These are phyloP conservation scores for Zootermopsis nevadensis DNA, from an alignment of 2,888 invertebrate genomes.

Conservation along the genomic window DNA sequence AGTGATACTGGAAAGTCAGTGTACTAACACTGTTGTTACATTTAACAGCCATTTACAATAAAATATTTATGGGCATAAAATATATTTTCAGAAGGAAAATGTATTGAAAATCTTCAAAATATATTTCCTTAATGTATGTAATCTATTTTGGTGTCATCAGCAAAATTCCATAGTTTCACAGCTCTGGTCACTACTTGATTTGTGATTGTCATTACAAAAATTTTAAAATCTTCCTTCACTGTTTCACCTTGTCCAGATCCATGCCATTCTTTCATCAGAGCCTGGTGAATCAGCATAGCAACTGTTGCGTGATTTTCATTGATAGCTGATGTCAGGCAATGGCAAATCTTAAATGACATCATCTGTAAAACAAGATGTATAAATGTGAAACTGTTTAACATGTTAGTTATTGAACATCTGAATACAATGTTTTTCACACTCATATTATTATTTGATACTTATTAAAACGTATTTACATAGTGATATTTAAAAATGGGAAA, in stretches of 20 bases:
- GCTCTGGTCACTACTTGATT: conserved; percentile 33
- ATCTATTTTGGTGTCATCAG: conserved; percentile 47
- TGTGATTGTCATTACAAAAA: conserved; percentile 46
- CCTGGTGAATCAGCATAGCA: background rate
- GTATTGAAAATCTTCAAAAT: conserved; percentile 44
- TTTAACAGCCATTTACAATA: conserved; percentile 41
- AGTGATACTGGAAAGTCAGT: background rate
- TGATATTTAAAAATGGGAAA: no score
- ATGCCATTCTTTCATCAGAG: background rate
- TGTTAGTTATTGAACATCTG: no score
- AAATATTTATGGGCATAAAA: conserved; percentile 47
- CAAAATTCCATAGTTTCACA: conserved; percentile 41
- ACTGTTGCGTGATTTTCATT: no score
- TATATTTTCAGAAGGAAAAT: conserved; percentile 44
- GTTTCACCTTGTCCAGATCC: background rate
- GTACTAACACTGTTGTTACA: conserved; percentile 1
- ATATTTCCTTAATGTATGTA: conserved; percentile 41
- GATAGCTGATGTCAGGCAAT: background rate
- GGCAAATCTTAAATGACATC: conserved; percentile 2
- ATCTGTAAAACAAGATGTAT: background rate
- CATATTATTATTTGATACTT: no score
- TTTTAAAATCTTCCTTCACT: background rate
- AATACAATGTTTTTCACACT: no score
- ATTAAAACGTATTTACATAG: no score
- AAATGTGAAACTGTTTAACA: background rate